Evolutionary conservation across 2,888 invertebrate species (phyloP), one percentile per base, ranked within the genome.

Genomic region (Argynnis bischoffii): DNA sequence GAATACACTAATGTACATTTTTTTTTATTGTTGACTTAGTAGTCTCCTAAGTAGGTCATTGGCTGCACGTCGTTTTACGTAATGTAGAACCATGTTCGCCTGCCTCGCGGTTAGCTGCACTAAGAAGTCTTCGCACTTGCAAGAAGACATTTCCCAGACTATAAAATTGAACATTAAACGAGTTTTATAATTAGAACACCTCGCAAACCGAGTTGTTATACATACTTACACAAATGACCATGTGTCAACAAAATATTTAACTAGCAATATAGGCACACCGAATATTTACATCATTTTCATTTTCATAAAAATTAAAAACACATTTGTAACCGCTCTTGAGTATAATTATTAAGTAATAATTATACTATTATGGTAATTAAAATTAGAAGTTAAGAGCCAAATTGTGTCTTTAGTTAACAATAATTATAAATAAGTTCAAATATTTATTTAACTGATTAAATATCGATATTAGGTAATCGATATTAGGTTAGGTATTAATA

Each of bases 21-120:
- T 82, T 82, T 80, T 77, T 85, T 85, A 82, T 85, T 79, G 82
- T 84, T 82, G 84, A 81, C 74, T 79, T 77, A 84, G 83, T 81
- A 81, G 81, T 82, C 76, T 79, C 73, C 72, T 81, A 90, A 86
- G 86, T 90, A 78, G 89, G 90, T 87, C 90, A 90, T 89, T 90
- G 89, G 86, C 88, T 89, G 87, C 88, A 90, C 88, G 88, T 89
- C 83, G 79, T 59, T 76, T 91, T 89, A 88, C 86, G 90, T 85
- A 90, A 89, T 78, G 75, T 72, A 74, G 77, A 78, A 78, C 77
- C 73, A 78, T 72, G 73, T 72, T 71, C 71, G 66, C 72, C 74
- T 72, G 71, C 69, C 73, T 74, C 75, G 77, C 75, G 75, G 72
- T 77, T 76, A 70, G 72, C 75, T 73, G 70, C 69, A 72, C 63